A percentile compares a stretch with the other conserved stretches of the same genome.
Conservation (phyloP, 2,113 vertebrate genomes). For the Agapornis roseicollis region DNA sequence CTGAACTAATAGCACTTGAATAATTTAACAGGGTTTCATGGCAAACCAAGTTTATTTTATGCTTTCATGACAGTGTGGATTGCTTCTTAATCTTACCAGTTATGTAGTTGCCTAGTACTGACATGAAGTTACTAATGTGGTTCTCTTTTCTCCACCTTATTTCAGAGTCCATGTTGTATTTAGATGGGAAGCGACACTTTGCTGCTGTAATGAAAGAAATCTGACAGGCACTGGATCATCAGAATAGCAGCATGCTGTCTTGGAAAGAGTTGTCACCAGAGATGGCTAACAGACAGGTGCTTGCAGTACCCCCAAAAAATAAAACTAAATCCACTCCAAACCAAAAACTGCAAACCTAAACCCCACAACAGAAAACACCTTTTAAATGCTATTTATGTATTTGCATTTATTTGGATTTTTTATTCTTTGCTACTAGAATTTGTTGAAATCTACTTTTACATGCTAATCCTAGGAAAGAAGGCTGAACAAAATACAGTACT, state of each 20-base stretch:
- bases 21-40: background rate
- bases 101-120: background rate
- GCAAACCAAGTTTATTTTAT: background rate
- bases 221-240: background rate
- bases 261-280: background rate
- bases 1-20: background rate
- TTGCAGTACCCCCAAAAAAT: background rate
- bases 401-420: background rate
- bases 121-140: background rate
- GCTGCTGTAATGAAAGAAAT: constrained; percentile 71
- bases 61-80: background rate
- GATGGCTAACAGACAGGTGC: background rate
- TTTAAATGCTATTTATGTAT: background rate
- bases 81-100: background rate
- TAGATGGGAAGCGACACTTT: constrained; percentile 95
- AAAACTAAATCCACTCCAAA: background rate
- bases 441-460: background rate
- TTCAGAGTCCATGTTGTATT: constrained; percentile 95
- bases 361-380: background rate
- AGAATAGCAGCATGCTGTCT: background rate
- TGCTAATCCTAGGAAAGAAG: background rate
- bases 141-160: constrained; percentile 20
- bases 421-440: background rate
- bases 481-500: background rate
- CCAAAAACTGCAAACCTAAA: background rate